Conservation (phyloP, 2,888 invertebrate genomes). For the Drosophila neoperkinsi region DNA sequence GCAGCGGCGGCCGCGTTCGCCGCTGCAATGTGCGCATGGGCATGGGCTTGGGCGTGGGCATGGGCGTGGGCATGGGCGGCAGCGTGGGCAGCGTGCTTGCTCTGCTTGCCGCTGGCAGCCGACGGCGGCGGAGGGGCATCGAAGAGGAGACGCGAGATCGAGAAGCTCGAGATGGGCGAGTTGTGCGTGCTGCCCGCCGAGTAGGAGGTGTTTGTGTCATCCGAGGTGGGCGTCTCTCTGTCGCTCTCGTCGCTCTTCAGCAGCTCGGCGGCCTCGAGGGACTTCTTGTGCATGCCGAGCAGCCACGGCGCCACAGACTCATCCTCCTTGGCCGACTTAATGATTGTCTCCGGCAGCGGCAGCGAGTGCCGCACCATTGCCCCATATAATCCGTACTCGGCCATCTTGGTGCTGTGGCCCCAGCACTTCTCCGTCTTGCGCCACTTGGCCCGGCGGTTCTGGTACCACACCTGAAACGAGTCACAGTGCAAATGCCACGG, state of each 20-base stretch:
- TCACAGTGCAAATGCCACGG: not conserved
- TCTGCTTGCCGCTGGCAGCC: conserved; percentile 46
- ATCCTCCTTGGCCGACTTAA: conserved; percentile 98
- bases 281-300: conserved; percentile 98
- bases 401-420: conserved; percentile 99
- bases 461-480: conserved; percentile 94
- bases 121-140: conserved; percentile 79
- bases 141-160: conserved; percentile 84
- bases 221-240: conserved; percentile 87
- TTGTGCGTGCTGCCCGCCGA: conserved; percentile 85
- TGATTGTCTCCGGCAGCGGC: conserved; percentile 98
- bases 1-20: conserved; percentile 57
- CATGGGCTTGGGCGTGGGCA: conserved; percentile 54
- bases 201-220: conserved; percentile 87
- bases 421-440: conserved; percentile 99
- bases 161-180: conserved; percentile 85
- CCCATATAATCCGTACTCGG: conserved; percentile 99
- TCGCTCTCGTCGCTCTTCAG: conserved; percentile 93
- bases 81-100: conserved; percentile 59
- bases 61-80: conserved; percentile 54
- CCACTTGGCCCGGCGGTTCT: conserved; percentile 99
- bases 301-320: conserved; percentile 99
- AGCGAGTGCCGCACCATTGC: conserved; percentile 99
- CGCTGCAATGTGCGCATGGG: conserved; percentile 63
- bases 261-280: conserved; percentile 98